Evolutionary conservation across 2,888 invertebrate genomes (phyloP), one percentile per base, ranked within the genome.

Genomic region (Limnephilus lunatus): DNA sequence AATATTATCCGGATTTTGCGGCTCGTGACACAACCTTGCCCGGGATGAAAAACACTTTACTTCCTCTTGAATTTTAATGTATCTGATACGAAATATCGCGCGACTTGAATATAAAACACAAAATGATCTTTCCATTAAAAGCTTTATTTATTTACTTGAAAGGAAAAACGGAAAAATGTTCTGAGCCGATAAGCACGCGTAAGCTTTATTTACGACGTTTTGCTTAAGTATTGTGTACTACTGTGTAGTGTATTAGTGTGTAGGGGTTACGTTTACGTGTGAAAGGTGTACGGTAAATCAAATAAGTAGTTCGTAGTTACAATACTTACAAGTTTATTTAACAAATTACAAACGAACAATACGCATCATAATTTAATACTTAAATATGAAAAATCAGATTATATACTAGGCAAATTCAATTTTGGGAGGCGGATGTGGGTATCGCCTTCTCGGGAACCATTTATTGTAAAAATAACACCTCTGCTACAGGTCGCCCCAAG

Each of bases 21-120:
- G 53, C 19, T 53, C 53, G 53, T 53, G 19, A 25, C 68, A 9
- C 25, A 68, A n/a, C 68, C 68, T 68, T 7, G 68, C 25, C 12
- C 83, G 19, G 35, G 7, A 83, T 83, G 15, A 86, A 44, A 48
- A 86, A 86, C 86, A 86, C n/a, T n/a, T 44, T 44, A 86, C 35
- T n/a, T n/a, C 7, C n/a, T 2, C 44, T 48, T 44, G 44, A 86
- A 86, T n/a, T 86, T 86, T 86, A 86, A 86, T 86, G 14, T 3
- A 35, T 30, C 44, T 14, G 39, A 86, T 39, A 48, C 44, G 12
- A 86, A 86, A 44, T 44, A 68, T 68, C 25, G 15, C 30, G 86
- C 30, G 48, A 86, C 39, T 39, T 25, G 48, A 48, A 86, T 44
- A 48, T 30, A 86, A 44, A 86, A 44, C 9, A 68, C 5, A 25